Base-by-base conservation (phyloP, 2,888 invertebrate genomes). In the Amiota minor region DNA sequence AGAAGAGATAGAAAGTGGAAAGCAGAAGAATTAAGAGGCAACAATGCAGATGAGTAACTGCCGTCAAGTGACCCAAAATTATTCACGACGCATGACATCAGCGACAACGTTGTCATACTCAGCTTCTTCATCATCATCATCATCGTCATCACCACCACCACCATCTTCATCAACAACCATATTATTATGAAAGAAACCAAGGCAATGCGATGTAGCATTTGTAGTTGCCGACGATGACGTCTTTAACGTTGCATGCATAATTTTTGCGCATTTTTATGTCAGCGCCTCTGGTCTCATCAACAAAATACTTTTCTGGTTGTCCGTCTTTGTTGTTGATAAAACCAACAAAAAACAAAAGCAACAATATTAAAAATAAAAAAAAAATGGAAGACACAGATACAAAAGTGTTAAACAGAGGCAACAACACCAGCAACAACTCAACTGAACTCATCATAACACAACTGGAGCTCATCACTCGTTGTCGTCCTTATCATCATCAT, bases 21-120 rank as follows among this genome's bases (percentile, higher is more conserved):
- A 6, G 53, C 8, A 3, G 62, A 35, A 35, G 35, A 35, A 8
- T 62, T 23, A n/a, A 45, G n/a, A 68, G 76, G 73, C 76, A 82
- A 81, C 81, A 82, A 78, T 83, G 85, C 82, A 83, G 74, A 78
- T 86, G 83, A 83, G 85, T 83, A 83, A 83, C 86, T 83, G 83
- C 83, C 86, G 79, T 77, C 81, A 76, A 83, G 83, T 83, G 83
- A 83, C 86, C 83, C 86, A 83, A 68, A 68, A 83, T 83, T 83
- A 83, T 83, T 83, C 86, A 83, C 86, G 77, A 79, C 74, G 77
- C 53, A 53, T 53, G 45, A 4, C 23, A 11, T 6, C 12, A 45
- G 59, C 65, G 49, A 65, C 65, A 65, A 65, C 47, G 35, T 23
- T 62, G 62, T 35, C 62, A 62, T n/a, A 6, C 8, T 20, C 59